Base-by-base conservation (phyloP, 2,888 invertebrate species). In the Chaetogeoica ovagalla region DNA sequence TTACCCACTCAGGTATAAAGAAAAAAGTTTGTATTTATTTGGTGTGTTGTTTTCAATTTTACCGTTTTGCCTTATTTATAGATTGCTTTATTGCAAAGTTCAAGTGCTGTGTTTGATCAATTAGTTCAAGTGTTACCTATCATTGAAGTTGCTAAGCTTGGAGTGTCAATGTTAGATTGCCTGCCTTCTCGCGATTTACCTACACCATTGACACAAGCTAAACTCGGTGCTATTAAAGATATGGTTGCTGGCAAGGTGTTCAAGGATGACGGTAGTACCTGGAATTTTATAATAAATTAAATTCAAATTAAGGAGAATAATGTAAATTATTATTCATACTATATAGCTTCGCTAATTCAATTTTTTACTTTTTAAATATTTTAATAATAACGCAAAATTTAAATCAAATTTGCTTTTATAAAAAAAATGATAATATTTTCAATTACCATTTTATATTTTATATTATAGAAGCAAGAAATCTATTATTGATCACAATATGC, bases 31-130 rank as follows among this genome's bases (percentile, higher is more conserved):
- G 6, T 55, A 68, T 57, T 37, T 48, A 15, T 48, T 52, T 19
- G 21, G n/a, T 0, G 37, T 71, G 11, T 62, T 48, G 7, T 43
- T 77, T 57, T 21, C 8, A 72, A 37, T 30, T 2, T 37, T 60
- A 60, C 52, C 7, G 57, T 62, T 60, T 23, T 72, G 39, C 74
- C 63, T 84, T 85, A 0, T 87, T 84, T 85, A 0, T 87, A 94
- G 91, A 92, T 94, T 83, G 93, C 94, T 0, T 86, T 97, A 59
- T 88, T 97, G 83, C 90, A 91, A 81, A 93, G 95, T 11, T 92
- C 96, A 85, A 92, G 94, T 48, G 91, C 93, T 52, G 94, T 95
- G 0, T 93, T 94, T 84, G 93, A 93, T 83, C 94, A 96, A 84
- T 89, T 97, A 2, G 90, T 87, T 52, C 84, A 86, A 82, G 87